Percentiles rank a stretch among this genome's conserved stretches.
These are phyloP conservation scores for Mesochorus sp. DNA, from an alignment of 2,888 invertebrate genomes.

Conservation along the genomic window DNA sequence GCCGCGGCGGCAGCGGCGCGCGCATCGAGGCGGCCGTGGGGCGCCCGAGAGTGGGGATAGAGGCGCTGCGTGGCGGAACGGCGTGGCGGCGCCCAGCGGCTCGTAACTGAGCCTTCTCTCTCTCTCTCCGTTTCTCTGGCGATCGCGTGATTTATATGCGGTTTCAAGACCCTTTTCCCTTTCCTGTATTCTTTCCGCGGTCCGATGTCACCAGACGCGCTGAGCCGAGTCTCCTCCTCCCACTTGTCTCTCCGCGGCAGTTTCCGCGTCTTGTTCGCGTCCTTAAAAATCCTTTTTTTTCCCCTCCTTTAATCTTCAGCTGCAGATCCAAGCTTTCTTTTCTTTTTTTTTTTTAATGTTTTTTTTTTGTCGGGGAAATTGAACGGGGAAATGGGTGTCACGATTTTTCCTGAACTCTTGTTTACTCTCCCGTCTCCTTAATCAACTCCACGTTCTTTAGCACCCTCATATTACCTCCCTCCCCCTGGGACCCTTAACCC, in stretches of 20 bases:
- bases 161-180: conserved; percentile 62
- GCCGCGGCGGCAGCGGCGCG: conserved; percentile 31
- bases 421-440: conserved; percentile 49
- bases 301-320: no score
- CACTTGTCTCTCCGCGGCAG: conserved; percentile 4
- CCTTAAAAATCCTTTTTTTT: no score
- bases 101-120: background rate
- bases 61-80: background rate
- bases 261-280: background rate
- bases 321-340: background rate
- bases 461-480: conserved; percentile 23
- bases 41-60: conserved; percentile 12
- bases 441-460: conserved; percentile 47
- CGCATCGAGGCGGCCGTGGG: conserved; percentile 31
- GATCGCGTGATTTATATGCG: conserved; percentile 75
- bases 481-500: conserved; percentile 20
- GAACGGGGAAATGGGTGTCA: no score
- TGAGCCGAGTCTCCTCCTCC: conserved; percentile 35
- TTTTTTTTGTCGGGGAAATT: background rate
- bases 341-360: background rate
- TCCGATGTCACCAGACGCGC: conserved; percentile 58
- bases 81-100: background rate
- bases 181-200: conserved; percentile 61
- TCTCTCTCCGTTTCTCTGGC: conserved; percentile 14
- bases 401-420: no score